phyloP scores from a whole-genome alignment of 2,113 vertebrate genomes.

The Callithrix jacchus region DNA sequence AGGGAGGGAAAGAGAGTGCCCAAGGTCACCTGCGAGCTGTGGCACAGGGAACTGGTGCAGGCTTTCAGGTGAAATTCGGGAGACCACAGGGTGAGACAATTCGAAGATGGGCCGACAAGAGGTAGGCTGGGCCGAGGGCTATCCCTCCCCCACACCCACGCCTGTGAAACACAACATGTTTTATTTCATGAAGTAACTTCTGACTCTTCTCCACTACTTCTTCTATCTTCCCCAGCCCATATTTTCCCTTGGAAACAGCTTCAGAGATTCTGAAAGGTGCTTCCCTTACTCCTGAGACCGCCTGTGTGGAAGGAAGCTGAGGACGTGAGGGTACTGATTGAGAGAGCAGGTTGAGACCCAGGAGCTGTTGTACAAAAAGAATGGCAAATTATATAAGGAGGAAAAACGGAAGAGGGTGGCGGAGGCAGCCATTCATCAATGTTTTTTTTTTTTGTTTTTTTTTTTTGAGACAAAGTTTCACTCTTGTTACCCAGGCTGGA shows the following conservation, averaged over 20 bases:
- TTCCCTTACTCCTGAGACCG: neutral
- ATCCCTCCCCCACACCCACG: neutral
- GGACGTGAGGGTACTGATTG: conserved; percentile 64
- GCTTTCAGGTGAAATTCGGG: neutral
- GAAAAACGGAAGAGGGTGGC: too few species aligned
- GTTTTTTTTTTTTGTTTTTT: too few species aligned
- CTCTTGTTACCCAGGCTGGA: too few species aligned
- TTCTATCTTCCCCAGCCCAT: neutral
- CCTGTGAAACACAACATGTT: neutral
- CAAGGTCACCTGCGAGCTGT: neutral
- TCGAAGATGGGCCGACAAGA: neutral
- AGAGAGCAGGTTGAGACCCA: too few species aligned
- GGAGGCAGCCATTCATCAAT: too few species aligned
- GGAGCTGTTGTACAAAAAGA: too few species aligned
- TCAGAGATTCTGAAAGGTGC: conserved; percentile 43
- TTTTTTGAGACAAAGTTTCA: too few species aligned
- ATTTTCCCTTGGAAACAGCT: conserved; percentile 57
- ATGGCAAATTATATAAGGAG: too few species aligned
- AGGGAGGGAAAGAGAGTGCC: too few species aligned
- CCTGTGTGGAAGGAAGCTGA: conserved; percentile 60
- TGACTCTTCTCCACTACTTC: neutral
- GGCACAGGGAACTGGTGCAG: neutral
- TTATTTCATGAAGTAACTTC: conserved; percentile 40
- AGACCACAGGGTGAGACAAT: accelerated
- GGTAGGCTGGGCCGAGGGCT: accelerated